Evolutionary conservation across 2,888 invertebrate genomes (phyloP), one percentile per base, ranked within the genome.

Genomic region (Hemithea aestivaria): DNA sequence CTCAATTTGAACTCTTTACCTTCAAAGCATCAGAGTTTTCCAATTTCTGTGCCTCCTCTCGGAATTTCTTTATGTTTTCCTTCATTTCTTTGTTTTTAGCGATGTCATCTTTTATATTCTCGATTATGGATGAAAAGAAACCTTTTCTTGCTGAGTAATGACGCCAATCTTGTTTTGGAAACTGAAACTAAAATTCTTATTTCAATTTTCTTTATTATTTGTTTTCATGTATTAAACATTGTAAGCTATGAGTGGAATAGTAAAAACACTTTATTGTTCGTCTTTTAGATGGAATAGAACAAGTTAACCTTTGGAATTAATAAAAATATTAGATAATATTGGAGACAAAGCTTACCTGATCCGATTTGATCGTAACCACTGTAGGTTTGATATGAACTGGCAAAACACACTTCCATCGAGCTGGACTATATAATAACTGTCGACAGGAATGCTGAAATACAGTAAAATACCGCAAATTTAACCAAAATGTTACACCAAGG

Each of bases 11-110:
- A n/a, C n/a, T 5, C 6, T 1, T 35, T 52, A 75, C 75, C 80
- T 96, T 93, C 40, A 99, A 78, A 0, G 99, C 98, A 35, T 99
- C 99, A 0, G 98, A 97, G 66, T 99, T 96, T 77, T 99, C 99
- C 20, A 99, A 80, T 84, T 96, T 98, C 53, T 97, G 93, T n/a
- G 97, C 96, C 84, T 99, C 98, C 79, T 96, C 95, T 43, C 97
- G 89, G 68, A 99, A 99, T 73, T 97, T 98, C 61, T 96, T 96
- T 40, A 99, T 90, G 54, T 93, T 98, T 48, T 98, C 98, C 78
- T 98, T 98, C 95, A 99, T 97, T 73, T 99, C 98, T 77, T 99
- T 98, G 80, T 97, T 99, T 73, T 97, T 97, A 8, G 93, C 92
- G 73, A 99, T 92, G 69, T 99, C 99, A 59, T 96, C 96, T 72